phyloP scores from a whole-genome alignment of 2,888 invertebrate species.

The Drosophila prolongata region DNA sequence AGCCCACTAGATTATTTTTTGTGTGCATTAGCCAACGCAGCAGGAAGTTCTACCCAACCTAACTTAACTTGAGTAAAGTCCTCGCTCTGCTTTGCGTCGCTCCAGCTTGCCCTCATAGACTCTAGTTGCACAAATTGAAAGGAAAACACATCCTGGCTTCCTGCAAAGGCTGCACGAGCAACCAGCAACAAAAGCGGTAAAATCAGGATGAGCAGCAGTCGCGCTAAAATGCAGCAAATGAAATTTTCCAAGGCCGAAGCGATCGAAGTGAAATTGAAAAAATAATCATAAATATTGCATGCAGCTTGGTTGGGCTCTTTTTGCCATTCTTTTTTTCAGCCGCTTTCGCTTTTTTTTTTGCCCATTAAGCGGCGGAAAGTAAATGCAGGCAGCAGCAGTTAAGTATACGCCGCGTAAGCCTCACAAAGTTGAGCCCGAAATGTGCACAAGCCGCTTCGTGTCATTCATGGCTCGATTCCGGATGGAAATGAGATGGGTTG shows the following conservation, averaged over 20 bases:
- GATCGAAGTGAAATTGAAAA: constrained; percentile 44
- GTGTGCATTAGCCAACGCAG: constrained; percentile 31
- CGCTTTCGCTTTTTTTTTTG: constrained; percentile 5
- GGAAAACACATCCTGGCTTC: constrained; percentile 43
- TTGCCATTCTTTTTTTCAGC: constrained; percentile 17
- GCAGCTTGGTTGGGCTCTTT: constrained; percentile 17
- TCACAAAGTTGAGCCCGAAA: constrained; percentile 51
- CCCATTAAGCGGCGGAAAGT: constrained; percentile 45
- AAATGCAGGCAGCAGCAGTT: constrained; percentile 50
- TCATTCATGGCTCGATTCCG: constrained; percentile 15
- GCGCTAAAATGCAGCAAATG: constrained; percentile 43
- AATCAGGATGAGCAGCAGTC: constrained; percentile 21
- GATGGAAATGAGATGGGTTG: constrained; percentile 16
- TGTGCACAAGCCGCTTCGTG: constrained; percentile 46
- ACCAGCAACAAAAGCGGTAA: constrained; percentile 3
- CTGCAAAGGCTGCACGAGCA: constrained; percentile 1
- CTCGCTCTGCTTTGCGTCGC: not conserved
- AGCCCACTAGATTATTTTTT: constrained; percentile 6
- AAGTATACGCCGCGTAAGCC: constrained; percentile 62
- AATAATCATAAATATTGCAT: constrained; percentile 71
- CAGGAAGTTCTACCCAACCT: constrained; percentile 39
- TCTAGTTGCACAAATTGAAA: constrained; percentile 40
- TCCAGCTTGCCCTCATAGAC: constrained; percentile 5
- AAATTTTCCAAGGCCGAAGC: constrained; percentile 36
- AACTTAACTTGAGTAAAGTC: constrained; percentile 13